These are phyloP conservation scores for Nyctibius grandis DNA, from an alignment of 2,797 vertebrate species.

Conservation along the genomic window DNA sequence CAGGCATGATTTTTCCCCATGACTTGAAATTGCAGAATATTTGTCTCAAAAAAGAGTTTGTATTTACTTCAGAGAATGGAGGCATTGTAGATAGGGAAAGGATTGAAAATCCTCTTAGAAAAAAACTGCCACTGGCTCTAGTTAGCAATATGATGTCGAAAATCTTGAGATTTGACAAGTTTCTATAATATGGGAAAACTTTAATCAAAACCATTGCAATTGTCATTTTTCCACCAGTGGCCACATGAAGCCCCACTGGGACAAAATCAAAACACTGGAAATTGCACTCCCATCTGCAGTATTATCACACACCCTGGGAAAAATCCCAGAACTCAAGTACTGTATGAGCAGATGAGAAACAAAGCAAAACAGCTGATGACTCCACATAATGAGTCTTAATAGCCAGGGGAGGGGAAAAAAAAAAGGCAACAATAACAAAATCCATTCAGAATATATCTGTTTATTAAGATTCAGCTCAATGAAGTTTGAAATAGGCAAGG, in stretches of 20 bases:
- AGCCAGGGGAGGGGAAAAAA: background rate
- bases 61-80: background rate
- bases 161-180: background rate
- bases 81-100: background rate
- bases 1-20: background rate
- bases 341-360: conserved; percentile 38
- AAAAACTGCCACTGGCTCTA: background rate
- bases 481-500: background rate
- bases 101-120: background rate
- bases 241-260: background rate
- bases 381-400: conserved; percentile 29
- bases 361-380: conserved; percentile 38
- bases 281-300: background rate
- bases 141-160: background rate
- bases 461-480: conserved; percentile 14
- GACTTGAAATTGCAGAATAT: background rate
- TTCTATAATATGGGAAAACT: background rate
- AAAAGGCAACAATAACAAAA: background rate
- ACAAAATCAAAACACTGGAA: conserved; percentile 1
- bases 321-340: background rate
- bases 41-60: background rate
- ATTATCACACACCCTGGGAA: background rate
- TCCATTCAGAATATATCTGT: background rate
- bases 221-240: background rate
- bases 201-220: background rate